Evolutionary conservation across 2,113 vertebrate genomes (phyloP).

Genomic region (Phalacrocorax pelagicus): DNA sequence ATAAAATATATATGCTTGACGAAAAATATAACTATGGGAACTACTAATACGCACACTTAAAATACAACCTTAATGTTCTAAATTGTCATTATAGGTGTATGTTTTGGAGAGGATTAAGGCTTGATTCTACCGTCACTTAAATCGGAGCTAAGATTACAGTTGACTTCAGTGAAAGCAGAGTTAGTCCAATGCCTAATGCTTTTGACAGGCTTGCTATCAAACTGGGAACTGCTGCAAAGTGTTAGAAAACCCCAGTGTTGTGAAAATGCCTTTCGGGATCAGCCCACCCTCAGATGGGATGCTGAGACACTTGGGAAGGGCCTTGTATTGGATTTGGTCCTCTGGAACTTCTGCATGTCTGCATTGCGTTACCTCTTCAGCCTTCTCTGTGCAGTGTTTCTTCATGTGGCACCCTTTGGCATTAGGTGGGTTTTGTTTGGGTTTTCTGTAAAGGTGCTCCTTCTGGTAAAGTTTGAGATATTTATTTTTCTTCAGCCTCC

Average conservation of each 20-base stretch:
- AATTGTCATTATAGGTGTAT: not conserved
- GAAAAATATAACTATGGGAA: not conserved
- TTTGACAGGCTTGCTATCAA: not conserved
- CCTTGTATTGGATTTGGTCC: not conserved
- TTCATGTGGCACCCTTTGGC: not conserved
- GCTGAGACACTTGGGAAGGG: not conserved
- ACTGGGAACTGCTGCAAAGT: not conserved
- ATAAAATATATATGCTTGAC: not conserved
- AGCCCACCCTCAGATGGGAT: not conserved
- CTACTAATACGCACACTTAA: not conserved
- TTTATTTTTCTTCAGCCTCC: not conserved
- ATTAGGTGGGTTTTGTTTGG: not conserved
- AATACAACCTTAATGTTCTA: not conserved
- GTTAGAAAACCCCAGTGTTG: not conserved
- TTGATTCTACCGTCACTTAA: not conserved
- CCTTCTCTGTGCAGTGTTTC: not conserved
- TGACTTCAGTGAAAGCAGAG: not conserved
- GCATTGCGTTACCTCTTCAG: fast-evolving
- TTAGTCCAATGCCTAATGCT: not conserved
- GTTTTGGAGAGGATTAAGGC: not conserved
- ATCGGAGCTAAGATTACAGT: not conserved
- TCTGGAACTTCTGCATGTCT: not conserved
- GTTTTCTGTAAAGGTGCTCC: not conserved
- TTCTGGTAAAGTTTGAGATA: not conserved
- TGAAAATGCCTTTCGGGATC: not conserved